Evolutionary conservation across 2,888 invertebrate genomes (phyloP).

Genomic region (Hydraecia micacea): DNA sequence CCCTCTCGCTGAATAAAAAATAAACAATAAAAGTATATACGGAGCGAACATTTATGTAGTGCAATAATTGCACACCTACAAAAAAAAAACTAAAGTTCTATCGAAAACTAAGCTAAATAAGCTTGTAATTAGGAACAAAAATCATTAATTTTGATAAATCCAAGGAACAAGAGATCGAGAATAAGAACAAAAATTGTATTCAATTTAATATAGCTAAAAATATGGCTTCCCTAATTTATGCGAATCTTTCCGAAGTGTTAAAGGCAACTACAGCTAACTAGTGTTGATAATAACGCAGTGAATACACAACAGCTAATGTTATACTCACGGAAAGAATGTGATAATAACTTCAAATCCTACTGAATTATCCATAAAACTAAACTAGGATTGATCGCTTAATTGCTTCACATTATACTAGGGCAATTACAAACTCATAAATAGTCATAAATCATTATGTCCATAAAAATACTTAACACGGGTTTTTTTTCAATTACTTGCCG

Average conservation of each 20-base stretch:
- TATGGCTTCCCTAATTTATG: background rate
- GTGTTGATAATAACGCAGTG: background rate
- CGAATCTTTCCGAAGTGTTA: no score
- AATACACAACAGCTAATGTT: background rate
- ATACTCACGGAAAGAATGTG: background rate
- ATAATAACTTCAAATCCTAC: background rate
- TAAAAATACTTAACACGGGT: background rate
- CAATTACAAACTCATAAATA: background rate
- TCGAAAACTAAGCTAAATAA: background rate
- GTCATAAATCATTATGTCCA: background rate
- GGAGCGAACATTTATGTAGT: background rate
- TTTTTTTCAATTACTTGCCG: background rate
- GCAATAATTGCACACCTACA: background rate
- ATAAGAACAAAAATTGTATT: background rate
- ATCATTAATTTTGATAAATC: slow-evolving; percentile 13
- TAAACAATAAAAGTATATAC: background rate
- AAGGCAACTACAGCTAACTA: background rate
- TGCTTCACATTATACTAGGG: background rate
- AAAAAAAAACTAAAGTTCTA: background rate
- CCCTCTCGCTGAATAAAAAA: background rate
- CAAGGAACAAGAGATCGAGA: slow-evolving; percentile 10
- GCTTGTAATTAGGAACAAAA: slow-evolving; percentile 31
- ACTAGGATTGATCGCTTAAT: slow-evolving; percentile 7
- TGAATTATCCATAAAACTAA: slow-evolving; percentile 1
- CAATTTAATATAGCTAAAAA: slow-evolving; percentile 1